Evolutionary conservation across 1,140 invertebrate genomes (phyloP), one percentile per base, ranked within the genome.

Genomic region (Amphibalanus amphitrite): DNA sequence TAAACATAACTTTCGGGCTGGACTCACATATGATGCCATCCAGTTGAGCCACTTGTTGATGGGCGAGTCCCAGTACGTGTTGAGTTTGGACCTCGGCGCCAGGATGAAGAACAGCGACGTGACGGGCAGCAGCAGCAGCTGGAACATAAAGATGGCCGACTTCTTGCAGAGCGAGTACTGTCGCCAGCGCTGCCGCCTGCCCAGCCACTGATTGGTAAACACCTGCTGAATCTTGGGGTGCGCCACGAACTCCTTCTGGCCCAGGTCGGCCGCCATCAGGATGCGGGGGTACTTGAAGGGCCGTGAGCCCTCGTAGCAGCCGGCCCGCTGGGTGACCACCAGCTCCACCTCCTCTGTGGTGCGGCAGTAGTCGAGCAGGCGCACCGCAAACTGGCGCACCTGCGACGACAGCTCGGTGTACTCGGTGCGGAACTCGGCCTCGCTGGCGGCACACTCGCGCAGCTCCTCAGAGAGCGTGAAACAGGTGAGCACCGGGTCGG

Each of bases 221-320:
- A 87, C 83, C 77, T 88, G 86, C 78, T 90, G 89, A 28, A 87
- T 85, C 75, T 89, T 87, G 0, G 87, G 84, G 78, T 90, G 87
- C 1, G 88, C 86, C 0, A 90, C 86, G 76, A 90, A 90, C 77
- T 83, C 83, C 77, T 89, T 90, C 75, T 90, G 88, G 74, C 86
- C 85, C 76, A 85, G 86, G 76, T 88, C 86, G 72, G 90, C 82
- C 0, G 88, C 88, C 71, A 90, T 78, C 70, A 88, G 82, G 3
- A 91, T 77, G 33, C 89, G 79, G 1, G 86, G 87, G 69, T 82
- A 83, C 8, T 76, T 78, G 69, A 82, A 83, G 59, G 79, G 80
- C 69, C 73, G 64, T n/a, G 64, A 65, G 64, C 23, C 26, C 26
- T 65, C 64, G 23, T 65, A 26, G 23, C 23, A n/a, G 26, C 20